Percentiles rank a stretch among this genome's conserved stretches.
Evolutionary conservation across 30 jellyfish, hydroid and myxozoan species (phyloP).

Genomic region (Cassiopea andromeda): DNA sequence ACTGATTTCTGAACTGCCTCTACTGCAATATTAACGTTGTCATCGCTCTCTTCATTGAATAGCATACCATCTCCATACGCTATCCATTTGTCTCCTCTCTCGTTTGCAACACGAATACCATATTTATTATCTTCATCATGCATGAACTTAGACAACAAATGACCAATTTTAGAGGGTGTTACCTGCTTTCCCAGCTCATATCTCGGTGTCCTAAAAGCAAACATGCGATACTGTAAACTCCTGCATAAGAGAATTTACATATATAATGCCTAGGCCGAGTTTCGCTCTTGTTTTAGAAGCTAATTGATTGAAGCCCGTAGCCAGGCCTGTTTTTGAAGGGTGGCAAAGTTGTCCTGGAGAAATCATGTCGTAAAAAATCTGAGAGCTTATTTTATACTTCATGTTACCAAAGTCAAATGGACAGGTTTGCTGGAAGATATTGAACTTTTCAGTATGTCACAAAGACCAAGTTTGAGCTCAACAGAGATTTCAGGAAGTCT

Average conservation of each 20-base stretch:
- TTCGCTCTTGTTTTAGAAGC: neutral
- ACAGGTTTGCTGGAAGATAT: too few species aligned
- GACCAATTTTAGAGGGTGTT: neutral
- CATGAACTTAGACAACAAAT: slow-evolving; percentile 5
- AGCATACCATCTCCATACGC: slow-evolving; percentile 41
- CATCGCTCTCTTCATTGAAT: slow-evolving; percentile 2
- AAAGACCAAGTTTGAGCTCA: neutral
- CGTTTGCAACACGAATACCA: slow-evolving; percentile 31
- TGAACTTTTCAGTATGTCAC: too few species aligned
- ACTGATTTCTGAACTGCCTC: slow-evolving; percentile 26
- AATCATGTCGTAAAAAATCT: too few species aligned
- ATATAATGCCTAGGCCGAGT: neutral
- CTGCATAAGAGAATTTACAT: neutral
- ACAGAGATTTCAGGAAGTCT: neutral
- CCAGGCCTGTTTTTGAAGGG: too few species aligned
- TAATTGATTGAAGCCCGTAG: too few species aligned
- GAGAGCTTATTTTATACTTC: too few species aligned
- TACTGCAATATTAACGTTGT: neutral
- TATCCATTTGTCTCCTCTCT: slow-evolving; percentile 22
- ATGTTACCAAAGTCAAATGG: too few species aligned
- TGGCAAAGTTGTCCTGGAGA: too few species aligned
- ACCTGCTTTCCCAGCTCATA: neutral
- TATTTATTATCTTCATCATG: slow-evolving; percentile 27
- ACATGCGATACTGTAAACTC: neutral
- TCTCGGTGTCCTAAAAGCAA: slow-evolving; percentile 27